Conservation (phyloP, 2,888 invertebrate genomes). For the Pherbina coryleti region DNA sequence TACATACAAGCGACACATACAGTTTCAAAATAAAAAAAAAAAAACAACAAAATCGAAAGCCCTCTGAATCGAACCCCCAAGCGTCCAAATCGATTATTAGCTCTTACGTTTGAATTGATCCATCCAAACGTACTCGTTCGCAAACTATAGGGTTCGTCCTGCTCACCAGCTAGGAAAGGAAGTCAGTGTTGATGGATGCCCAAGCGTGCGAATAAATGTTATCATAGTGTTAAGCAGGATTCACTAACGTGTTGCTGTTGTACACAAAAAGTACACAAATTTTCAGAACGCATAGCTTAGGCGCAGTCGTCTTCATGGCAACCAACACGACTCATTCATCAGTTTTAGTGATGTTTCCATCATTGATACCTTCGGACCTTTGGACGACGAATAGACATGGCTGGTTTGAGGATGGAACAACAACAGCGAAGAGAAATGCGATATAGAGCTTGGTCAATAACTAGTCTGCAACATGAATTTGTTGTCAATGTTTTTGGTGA, state of each 20-base stretch:
- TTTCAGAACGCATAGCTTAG: too few relatives aligned
- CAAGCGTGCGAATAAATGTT: slow-evolving; percentile 21
- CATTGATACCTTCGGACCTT: slow-evolving; percentile 14
- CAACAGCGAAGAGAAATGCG: background rate
- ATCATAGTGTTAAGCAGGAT: slow-evolving; percentile 8
- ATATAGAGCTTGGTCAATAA: background rate
- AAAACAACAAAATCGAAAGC: background rate
- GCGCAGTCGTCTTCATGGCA: background rate
- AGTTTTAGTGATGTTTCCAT: slow-evolving; percentile 48
- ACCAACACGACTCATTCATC: slow-evolving; percentile 45
- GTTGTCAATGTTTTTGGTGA: too few relatives aligned
- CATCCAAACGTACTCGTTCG: background rate
- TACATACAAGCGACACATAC: too few relatives aligned
- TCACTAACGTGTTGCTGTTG: background rate
- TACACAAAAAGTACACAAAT: too few relatives aligned
- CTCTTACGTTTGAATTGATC: background rate
- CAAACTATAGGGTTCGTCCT: background rate
- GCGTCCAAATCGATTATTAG: slow-evolving; percentile 29
- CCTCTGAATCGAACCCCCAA: background rate
- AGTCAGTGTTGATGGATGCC: background rate
- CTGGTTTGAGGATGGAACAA: background rate
- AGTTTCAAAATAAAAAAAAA: background rate
- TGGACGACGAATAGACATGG: background rate
- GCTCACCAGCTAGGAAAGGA: background rate
- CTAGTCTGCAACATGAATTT: too few relatives aligned